phyloP scores from a whole-genome alignment of 1,140 invertebrate species.

The Myzus persicae region DNA sequence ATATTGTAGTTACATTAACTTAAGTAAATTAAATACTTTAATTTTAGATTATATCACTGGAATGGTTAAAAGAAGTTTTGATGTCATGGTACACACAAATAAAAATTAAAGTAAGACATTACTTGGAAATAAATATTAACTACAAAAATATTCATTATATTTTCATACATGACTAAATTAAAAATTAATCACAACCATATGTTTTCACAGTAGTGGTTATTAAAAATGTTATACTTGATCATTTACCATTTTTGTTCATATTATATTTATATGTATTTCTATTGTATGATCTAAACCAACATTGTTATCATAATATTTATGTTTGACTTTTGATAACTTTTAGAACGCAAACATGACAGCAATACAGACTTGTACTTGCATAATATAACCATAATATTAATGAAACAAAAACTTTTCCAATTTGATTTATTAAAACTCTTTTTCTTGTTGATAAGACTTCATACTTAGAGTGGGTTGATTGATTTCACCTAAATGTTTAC shows the following conservation, averaged over 20 bases:
- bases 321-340: neutral
- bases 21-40: neutral
- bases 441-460: neutral
- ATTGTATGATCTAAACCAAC: neutral
- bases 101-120: neutral
- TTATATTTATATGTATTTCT: neutral
- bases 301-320: neutral
- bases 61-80: neutral
- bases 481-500: constrained; percentile 14
- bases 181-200: constrained; percentile 50
- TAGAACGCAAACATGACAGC: neutral
- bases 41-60: neutral
- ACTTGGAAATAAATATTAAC: neutral
- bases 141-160: neutral
- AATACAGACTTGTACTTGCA: neutral
- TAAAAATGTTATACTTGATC: neutral
- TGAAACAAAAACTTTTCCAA: neutral
- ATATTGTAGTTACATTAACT: neutral
- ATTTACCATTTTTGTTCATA: neutral
- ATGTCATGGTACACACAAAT: neutral
- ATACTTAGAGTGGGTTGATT: constrained; percentile 27
- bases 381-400: constrained; percentile 7
- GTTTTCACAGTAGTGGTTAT: neutral
- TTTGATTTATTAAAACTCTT: neutral
- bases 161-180: neutral